phyloP scores from a whole-genome alignment of 1,140 invertebrate species.

The Asbolus verrucosus region DNA sequence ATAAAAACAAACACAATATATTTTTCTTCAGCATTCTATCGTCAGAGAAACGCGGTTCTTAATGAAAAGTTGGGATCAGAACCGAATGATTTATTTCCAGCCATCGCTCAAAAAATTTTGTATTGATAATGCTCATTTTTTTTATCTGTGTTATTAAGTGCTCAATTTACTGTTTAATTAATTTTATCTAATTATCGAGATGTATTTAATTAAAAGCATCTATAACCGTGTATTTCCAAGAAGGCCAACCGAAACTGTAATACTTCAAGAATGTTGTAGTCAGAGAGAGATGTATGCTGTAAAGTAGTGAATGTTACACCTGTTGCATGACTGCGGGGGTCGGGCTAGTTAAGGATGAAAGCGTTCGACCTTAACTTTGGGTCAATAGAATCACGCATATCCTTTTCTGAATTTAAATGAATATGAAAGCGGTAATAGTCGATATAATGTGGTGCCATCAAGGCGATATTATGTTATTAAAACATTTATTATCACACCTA shows the following conservation, averaged over 20 bases:
- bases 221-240: no score
- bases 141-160: no score
- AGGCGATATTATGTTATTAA: slow-evolving; percentile 11
- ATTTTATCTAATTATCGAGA: slow-evolving; percentile 23
- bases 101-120: no score
- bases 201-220: no score
- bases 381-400: slow-evolving; percentile 45
- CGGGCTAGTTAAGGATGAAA: slow-evolving; percentile 47
- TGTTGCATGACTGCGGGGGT: slow-evolving; percentile 46
- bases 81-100: no score
- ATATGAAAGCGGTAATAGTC: neutral
- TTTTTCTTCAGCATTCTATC: neutral
- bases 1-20: neutral
- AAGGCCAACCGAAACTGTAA: neutral
- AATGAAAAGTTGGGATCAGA: no score
- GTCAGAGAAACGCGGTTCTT: neutral
- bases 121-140: no score
- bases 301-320: slow-evolving; percentile 40
- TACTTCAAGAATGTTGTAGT: slow-evolving; percentile 6
- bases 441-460: slow-evolving; percentile 1
- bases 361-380: slow-evolving; percentile 44
- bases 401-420: slow-evolving; percentile 43
- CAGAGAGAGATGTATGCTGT: neutral
- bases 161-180: slow-evolving; percentile 19
- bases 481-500: slow-evolving; percentile 16